Base-by-base conservation (phyloP, 1,140 invertebrate species). In the Drosophila subobscura region DNA sequence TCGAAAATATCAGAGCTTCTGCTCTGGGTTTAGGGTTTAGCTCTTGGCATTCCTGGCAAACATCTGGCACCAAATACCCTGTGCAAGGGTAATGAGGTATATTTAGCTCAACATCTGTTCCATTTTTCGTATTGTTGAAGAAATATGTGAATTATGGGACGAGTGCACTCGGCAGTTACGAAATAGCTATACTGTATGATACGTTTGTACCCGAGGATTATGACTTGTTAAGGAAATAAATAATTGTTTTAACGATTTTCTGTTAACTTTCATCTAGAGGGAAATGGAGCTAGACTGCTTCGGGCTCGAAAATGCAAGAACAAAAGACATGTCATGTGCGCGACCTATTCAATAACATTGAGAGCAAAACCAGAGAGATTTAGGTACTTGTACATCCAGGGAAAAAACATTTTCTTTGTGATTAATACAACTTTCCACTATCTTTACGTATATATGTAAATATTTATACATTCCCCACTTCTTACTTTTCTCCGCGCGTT, bases 71-170 rank as follows among this genome's bases (percentile, higher is more conserved):
- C 6, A 22, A 5, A 49, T 29, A 37, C 33, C 33, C 10, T 5
- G 33, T 44, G 42, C 29, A 5, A 53, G 22, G 0, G 7, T 29
- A 29, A 29, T 8, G 29, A 33, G 8, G 8, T 52, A 42, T 70
- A 57, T 63, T 33, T 4, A 10, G 41, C 27, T 6, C 23, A 47
- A 57, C 71, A 74, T 51, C 41, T 74, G 70, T 44, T 64, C 50
- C 47, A 16, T n/a, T 20, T 41, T 42, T 20, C 16, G 14, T 40
- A 8, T 42, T 55, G 41, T 25, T 14, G n/a, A 25, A 10, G 33
- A 25, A 51, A 68, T 14, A 55, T 51, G 20, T 27, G 20, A 27
- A 50, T 64, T 73, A 73, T 41, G 52, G 71, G 22, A 46, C 70
- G 27, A 49, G 33, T 52, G 71, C 46, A 73, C 71, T 33, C 3